Base-by-base conservation (phyloP, 2,888 invertebrate species). In the Sesia bembeciformis region DNA sequence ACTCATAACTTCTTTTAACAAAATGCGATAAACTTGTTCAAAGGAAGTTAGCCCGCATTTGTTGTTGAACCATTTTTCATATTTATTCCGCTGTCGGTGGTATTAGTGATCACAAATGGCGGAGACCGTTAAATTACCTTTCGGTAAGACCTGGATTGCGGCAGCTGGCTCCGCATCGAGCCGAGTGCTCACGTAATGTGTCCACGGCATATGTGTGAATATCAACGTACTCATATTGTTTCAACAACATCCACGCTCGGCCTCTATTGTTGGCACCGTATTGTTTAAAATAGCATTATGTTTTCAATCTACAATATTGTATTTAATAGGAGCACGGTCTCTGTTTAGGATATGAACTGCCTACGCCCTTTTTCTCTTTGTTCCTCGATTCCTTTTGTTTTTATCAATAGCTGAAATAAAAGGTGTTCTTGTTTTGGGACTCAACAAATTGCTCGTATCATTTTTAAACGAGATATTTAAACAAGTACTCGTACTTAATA, bases 91-190 rank as follows among this genome's bases (percentile, higher is more conserved):
- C 23, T 52, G n/a, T 8, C 23, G 52, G 40, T 52, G 42, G 53
- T 51, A 57, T 61, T 57, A 59, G 56, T 61, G 61, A 61, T 72
- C 73, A 67, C 74, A 74, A 72, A 75, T 70, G 71, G 67, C 58
- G 63, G 66, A 73, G 72, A 69, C 72, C 74, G 76, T 68, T 76
- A 75, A 82, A 83, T 83, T 80, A 75, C 78, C 78, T 77, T 78
- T 70, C 70, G 78, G 72, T 81, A 78, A 79, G 78, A 82, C 82
- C 80, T 79, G 81, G 78, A 80, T 81, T 76, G 77, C 69, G 70
- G 70, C 72, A 72, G 72, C 74, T 73, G 74, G 74, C 66, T 72
- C 63, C 64, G 68, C 60, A 66, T 65, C 63, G 67, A 65, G 70
- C 67, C 52, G 63, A 67, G 64, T 64, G 67, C 64, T 40, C 70